Conservation (phyloP, 2,113 vertebrate genomes). For the Sebastes schlegelii region DNA sequence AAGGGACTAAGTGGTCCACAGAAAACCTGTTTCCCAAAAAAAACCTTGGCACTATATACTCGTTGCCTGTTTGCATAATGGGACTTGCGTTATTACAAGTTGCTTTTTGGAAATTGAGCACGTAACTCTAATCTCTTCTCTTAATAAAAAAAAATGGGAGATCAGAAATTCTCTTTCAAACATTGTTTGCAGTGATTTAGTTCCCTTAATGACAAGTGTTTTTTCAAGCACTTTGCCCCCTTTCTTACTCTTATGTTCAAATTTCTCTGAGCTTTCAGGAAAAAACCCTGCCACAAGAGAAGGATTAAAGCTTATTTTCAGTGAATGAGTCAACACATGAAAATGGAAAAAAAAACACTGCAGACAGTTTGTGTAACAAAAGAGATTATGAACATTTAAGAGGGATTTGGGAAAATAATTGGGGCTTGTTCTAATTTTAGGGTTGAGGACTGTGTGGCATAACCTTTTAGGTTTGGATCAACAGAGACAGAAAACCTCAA, state of each 20-base stretch:
- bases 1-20: conserved; percentile 16
- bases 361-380: conserved; percentile 79
- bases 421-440: conserved; percentile 71
- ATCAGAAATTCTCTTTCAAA: conserved; percentile 50
- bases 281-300: conserved; percentile 75
- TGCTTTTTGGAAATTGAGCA: conserved; percentile 44
- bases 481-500: conserved; percentile 31
- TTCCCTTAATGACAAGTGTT: conserved; percentile 60
- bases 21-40: conserved; percentile 5
- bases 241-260: conserved; percentile 58
- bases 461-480: conserved; percentile 46
- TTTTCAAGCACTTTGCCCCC: conserved; percentile 68
- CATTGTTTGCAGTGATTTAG: conserved; percentile 52
- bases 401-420: conserved; percentile 79
- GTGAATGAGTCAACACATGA: conserved; percentile 76
- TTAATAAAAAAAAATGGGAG: conserved; percentile 22
- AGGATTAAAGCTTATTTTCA: conserved; percentile 80
- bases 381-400: conserved; percentile 82
- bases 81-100: conserved; percentile 39
- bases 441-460: conserved; percentile 44
- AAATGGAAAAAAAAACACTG: conserved; percentile 67
- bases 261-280: conserved; percentile 65
- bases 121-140: conserved; percentile 40
- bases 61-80: conserved; percentile 33
- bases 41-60: conserved; percentile 20